Conservation (phyloP, 2,888 invertebrate species). For the Agonum fuliginosum region DNA sequence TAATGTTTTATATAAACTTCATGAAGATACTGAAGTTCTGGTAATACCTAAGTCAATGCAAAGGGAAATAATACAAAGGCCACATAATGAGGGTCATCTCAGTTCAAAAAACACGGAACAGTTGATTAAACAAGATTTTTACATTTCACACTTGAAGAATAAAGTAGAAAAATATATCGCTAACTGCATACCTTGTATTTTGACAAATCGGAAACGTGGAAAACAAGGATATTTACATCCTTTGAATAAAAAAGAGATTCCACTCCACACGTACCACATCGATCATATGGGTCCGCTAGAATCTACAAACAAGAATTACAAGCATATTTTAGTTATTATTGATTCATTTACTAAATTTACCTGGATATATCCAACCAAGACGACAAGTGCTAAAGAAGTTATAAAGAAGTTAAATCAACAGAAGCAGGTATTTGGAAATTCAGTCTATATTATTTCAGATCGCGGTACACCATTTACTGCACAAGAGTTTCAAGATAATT, state of each 20-base stretch:
- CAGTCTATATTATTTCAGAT: neutral
- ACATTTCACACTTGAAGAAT: conserved; percentile 40
- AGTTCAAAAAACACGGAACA: conserved; percentile 39
- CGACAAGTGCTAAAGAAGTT: conserved; percentile 49
- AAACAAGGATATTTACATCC: conserved; percentile 58
- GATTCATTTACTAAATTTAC: conserved; percentile 54
- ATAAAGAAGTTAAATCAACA: conserved; percentile 34
- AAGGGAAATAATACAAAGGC: conserved; percentile 42
- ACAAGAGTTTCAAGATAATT: neutral
- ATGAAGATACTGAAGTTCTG: conserved; percentile 47
- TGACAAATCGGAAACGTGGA: conserved; percentile 53
- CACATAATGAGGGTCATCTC: conserved; percentile 53
- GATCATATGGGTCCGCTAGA: conserved; percentile 58
- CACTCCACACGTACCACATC: conserved; percentile 47
- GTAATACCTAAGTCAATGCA: conserved; percentile 56
- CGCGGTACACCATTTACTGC: neutral
- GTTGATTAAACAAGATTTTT: conserved; percentile 50
- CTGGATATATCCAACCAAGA: conserved; percentile 55
- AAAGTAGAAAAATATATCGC: conserved; percentile 50
- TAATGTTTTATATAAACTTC: neutral
- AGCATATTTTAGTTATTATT: conserved; percentile 50
- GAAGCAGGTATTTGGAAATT: conserved; percentile 27
- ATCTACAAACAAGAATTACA: conserved; percentile 54
- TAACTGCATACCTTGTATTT: conserved; percentile 59
- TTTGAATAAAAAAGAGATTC: conserved; percentile 46